These are phyloP conservation scores for Dioctria linearis DNA, from an alignment of 2,888 invertebrate species.

Conservation along the genomic window DNA sequence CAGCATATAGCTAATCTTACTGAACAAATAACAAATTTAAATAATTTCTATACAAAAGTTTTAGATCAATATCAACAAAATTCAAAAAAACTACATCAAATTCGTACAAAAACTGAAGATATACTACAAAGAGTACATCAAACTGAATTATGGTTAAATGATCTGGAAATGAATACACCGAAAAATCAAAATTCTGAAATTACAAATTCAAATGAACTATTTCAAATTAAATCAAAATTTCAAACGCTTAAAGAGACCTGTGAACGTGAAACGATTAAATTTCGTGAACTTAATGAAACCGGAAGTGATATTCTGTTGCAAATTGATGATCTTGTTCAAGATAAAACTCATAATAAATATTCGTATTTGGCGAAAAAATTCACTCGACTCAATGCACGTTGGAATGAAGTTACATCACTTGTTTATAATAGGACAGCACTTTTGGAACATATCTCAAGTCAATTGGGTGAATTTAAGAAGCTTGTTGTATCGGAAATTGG, in stretches of 20 bases:
- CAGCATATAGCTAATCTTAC: slow-evolving; percentile 64
- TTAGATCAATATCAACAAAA: slow-evolving; percentile 66
- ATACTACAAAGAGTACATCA: slow-evolving; percentile 65
- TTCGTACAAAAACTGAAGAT: slow-evolving; percentile 65
- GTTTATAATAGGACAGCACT: slow-evolving; percentile 79
- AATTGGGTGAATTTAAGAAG: slow-evolving; percentile 84
- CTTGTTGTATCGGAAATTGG: slow-evolving; percentile 81
- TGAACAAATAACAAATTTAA: slow-evolving; percentile 65
- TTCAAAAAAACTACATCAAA: slow-evolving; percentile 64
- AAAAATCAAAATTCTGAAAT: slow-evolving; percentile 74
- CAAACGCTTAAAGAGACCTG: slow-evolving; percentile 81
- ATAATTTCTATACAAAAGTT: slow-evolving; percentile 66
- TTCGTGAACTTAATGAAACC: slow-evolving; percentile 79
- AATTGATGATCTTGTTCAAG: slow-evolving; percentile 71
- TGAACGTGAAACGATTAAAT: slow-evolving; percentile 78
- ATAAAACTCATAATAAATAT: slow-evolving; percentile 67
- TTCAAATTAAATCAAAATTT: slow-evolving; percentile 80
- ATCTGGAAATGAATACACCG: slow-evolving; percentile 77
- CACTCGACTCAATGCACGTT: slow-evolving; percentile 80
- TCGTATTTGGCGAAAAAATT: slow-evolving; percentile 78
- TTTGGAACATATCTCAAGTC: slow-evolving; percentile 82
- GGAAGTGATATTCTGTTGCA: slow-evolving; percentile 78
- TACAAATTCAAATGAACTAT: slow-evolving; percentile 79
- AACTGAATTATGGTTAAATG: slow-evolving; percentile 76
- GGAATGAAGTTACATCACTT: slow-evolving; percentile 80